Base-by-base conservation (phyloP, 92 coral and sea anemone species). In the Umimayanthus chanpuru region DNA sequence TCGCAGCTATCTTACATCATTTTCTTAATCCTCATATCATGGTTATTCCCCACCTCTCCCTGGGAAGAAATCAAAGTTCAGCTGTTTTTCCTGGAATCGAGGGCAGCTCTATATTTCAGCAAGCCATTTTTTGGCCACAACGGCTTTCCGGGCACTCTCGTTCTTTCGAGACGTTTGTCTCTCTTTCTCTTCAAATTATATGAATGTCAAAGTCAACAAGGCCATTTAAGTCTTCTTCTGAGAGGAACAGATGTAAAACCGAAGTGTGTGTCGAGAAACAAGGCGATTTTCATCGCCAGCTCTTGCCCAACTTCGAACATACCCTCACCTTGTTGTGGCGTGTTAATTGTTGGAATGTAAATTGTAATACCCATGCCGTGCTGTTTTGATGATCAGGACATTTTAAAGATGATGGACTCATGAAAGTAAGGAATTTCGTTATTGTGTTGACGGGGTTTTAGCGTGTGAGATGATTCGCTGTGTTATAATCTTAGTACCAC, bases 81-180 rank as follows among this genome's bases (percentile, higher is more conserved):
- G 85, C 50, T 81, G 85, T 81, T 81, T 81, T 81, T 81, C 85
- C 85, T 81, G 85, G 85, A 81, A 81, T 32, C 85, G 85, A 81
- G 85, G 85, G 40, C 30, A 83, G 87, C 75, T 44, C 76, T 9
- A 56, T 44, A 82, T 40, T 83, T 83, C 47, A 70, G 87, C 87
- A 36, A 44, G 79, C 38, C 56, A 70, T 68, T 70, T 66, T 68
- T 70, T 68, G 77, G 18, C 38, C 38, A 67, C 39, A 83, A 47
- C 58, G 47, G 12, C 44, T 20, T 73, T 21, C 44, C 18, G 47
- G 58, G 2, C 58, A 75, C 39, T 75, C 68, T 75, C 68, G 65
- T 39, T 43, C 32, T 58, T 83, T 30, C 1, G 77, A 83, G 77
- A 28, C 43, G 38, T 43, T 68, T 83, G 39, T 83, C 39, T 21